A percentile compares a stretch with the other conserved stretches of the same genome.
phyloP scores from a whole-genome alignment of 37 sponge, comb jelly and placozoan species.

The Cladorhizidae sp. region DNA sequence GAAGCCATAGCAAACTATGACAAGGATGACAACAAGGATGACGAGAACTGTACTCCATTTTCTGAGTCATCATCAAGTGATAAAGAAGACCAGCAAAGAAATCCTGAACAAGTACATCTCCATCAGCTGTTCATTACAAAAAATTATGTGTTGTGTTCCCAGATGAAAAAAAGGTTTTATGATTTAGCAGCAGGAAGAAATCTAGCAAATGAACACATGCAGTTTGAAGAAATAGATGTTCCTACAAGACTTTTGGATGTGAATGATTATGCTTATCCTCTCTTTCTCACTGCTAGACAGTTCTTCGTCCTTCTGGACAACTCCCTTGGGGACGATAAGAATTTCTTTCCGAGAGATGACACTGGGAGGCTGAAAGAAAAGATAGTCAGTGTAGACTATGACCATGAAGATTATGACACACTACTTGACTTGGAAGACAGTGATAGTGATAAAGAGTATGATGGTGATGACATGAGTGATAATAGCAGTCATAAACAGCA shows the following conservation, averaged over 20 bases:
- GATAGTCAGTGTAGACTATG: slow-evolving; percentile 54
- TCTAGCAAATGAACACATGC: slow-evolving; percentile 15
- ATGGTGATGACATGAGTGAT: slow-evolving; percentile 19
- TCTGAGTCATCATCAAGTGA: neutral
- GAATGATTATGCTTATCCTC: slow-evolving; percentile 52
- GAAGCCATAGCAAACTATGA: neutral
- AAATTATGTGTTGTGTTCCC: slow-evolving; percentile 73
- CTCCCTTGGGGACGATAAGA: slow-evolving; percentile 33
- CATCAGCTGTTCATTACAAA: slow-evolving; percentile 88
- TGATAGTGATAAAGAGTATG: slow-evolving; percentile 33
- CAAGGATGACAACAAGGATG: slow-evolving; percentile 13
- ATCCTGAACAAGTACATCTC: slow-evolving; percentile 36
- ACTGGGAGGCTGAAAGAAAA: slow-evolving; percentile 44
- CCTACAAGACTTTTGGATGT: slow-evolving; percentile 23
- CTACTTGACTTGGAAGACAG: slow-evolving; percentile 39
- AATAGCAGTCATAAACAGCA: neutral
- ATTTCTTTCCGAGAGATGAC: slow-evolving; percentile 47
- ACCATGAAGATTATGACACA: slow-evolving; percentile 39
- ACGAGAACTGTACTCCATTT: neutral
- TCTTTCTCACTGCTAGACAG: slow-evolving; percentile 75
- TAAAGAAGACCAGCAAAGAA: neutral
- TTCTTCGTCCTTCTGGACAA: slow-evolving; percentile 75
- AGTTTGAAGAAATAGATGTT: slow-evolving; percentile 19
- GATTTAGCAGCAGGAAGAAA: slow-evolving; percentile 42
- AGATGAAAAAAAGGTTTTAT: slow-evolving; percentile 73